Percentiles rank a stretch among this genome's conserved stretches.
Evolutionary conservation across 1,140 invertebrate genomes (phyloP).

Genomic region (Pararge aegeria): DNA sequence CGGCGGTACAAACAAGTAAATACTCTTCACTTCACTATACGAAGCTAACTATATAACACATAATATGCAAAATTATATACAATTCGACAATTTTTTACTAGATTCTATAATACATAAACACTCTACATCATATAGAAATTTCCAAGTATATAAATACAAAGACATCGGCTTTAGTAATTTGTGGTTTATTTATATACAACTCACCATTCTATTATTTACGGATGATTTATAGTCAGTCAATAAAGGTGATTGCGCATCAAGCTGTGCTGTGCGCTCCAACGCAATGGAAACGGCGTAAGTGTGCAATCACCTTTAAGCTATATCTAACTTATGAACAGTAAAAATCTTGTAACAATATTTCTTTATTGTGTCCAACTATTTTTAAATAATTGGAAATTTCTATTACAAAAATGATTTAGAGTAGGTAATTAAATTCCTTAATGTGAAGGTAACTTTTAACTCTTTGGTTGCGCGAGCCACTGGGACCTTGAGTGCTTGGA

Average conservation of each 20-base stretch:
- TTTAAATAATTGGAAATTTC: background rate
- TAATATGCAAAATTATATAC: conserved; percentile 72
- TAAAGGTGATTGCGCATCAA: too few species aligned
- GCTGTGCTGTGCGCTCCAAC: too few species aligned
- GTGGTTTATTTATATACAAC: background rate
- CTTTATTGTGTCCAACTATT: background rate
- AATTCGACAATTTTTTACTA: conserved; percentile 48
- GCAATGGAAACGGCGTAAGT: too few species aligned
- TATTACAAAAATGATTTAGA: background rate
- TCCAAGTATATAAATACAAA: background rate
- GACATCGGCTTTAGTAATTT: background rate
- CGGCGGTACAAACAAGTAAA: conserved; percentile 18
- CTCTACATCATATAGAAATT: background rate
- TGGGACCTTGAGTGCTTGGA: conserved; percentile 18
- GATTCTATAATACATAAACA: conserved; percentile 61
- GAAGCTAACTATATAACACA: conserved; percentile 39
- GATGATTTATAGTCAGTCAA: too few species aligned
- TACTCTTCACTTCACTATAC: conserved; percentile 20
- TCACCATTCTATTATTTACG: too few species aligned
- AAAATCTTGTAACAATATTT: background rate
- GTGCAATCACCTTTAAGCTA: too few species aligned
- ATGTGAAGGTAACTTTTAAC: conserved; percentile 71
- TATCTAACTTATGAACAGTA: background rate
- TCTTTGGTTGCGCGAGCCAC: conserved; percentile 74
- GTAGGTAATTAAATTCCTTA: conserved; percentile 46